Conservation (phyloP, 2,888 invertebrate species). For the Cloeon dipterum region DNA sequence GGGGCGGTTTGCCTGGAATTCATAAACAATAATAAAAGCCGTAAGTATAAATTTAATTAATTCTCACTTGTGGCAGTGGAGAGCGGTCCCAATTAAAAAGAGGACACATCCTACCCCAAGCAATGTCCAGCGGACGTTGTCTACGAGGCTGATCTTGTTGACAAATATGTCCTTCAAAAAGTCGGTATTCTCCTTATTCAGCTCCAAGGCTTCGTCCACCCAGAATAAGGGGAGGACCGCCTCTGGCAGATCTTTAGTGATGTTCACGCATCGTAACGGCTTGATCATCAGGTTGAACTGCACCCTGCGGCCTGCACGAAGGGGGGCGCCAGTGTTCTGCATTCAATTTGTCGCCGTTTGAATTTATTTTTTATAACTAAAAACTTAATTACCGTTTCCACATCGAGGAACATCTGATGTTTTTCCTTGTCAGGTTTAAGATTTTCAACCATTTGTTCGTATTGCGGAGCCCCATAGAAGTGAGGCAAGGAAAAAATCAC, state of each 20-base stretch:
- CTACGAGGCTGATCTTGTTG: conserved; percentile 21
- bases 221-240: conserved; percentile 49
- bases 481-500: conserved; percentile 50
- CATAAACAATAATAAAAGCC: too few species aligned
- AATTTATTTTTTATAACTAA: background rate
- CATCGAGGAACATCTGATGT: conserved; percentile 39
- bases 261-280: conserved; percentile 34
- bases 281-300: conserved; percentile 48
- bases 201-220: conserved; percentile 46
- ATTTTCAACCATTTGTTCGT: conserved; percentile 32
- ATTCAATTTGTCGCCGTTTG: too few species aligned
- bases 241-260: conserved; percentile 37
- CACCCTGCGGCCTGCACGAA: conserved; percentile 44
- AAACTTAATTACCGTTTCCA: conserved; percentile 37
- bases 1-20: too few species aligned
- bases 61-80: too few species aligned
- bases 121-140: conserved; percentile 25
- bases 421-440: conserved; percentile 27
- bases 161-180: conserved; percentile 25
- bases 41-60: too few species aligned
- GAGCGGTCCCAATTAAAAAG: background rate
- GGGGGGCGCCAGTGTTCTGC: conserved; percentile 46
- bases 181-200: conserved; percentile 26
- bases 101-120: conserved; percentile 19
- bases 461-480: conserved; percentile 36